Evolutionary conservation across 2,797 vertebrate genomes (phyloP), one percentile per base, ranked within the genome.

Genomic region (Otolemur crassicaudatus): DNA sequence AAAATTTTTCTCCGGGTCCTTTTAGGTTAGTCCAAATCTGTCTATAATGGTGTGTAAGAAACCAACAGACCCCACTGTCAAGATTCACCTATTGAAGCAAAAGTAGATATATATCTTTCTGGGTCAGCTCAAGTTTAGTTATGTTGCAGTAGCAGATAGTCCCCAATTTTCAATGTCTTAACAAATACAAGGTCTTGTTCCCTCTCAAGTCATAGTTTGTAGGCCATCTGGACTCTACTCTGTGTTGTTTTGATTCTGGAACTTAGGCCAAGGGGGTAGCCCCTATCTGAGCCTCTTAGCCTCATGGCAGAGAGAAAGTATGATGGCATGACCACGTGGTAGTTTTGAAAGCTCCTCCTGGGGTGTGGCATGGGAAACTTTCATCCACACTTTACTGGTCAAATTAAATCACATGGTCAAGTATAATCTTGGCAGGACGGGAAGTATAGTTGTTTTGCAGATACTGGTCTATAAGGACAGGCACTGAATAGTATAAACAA

Each of bases 101-200:
- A 84, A 94, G n/a, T 10, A 53, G 11, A 0, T 40, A 49, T 46
- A 23, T 11, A 20, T 4, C 6, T 49, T 56, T 34, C 61, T 16
- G 37, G 60, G 69, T 90, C 69, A 46, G 34, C 37, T 83, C 83
- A 81, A 49, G 23, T 79, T 77, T 93, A 79, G 60, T 77, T 49
- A 43, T 12, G 40, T 11, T 19, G 29, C 6, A 31, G 61, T 67
- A 60, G 89, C 31, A 80, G 60, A 60, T 1, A 63, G 22, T 2
- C 25, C 29, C 14, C 46, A 34, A 16, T 9, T 67, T 12, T 72
- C 29, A 40, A 14, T 5, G 3, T 83, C 76, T 80, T 83, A 29
- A 56, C 2, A 49, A 49, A 86, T 89, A 43, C 61, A 58, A 93
- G n/a, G 5, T 16, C 27, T 31, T 84, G 80, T 75, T 34, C 46